Evolutionary conservation across 2,888 invertebrate species (phyloP), one percentile per base, ranked within the genome.

Genomic region (Junonia oenone): DNA sequence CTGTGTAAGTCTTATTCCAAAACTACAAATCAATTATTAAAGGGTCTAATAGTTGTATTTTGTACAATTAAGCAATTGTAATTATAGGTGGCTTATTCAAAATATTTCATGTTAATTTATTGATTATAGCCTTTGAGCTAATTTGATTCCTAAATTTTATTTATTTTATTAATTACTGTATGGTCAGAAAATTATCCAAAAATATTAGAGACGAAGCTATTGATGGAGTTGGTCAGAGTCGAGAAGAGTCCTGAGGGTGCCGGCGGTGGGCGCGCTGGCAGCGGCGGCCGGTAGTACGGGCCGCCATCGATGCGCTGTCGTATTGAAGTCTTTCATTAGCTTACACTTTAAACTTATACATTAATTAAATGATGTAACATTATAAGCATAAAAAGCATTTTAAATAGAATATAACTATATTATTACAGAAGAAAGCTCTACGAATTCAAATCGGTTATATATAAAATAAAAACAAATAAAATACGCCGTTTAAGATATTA

Each of bases 161-260:
- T 35, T 14, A 6, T n/a, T n/a, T n/a, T n/a, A 13, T 35, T 35
- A 6, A 35, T 5, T 17, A 9, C 3, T 17, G 2, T 8, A 3
- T 15, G 9, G 9, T 13, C 11, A 15, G 1, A 38, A 6, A 35
- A 14, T 72, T 91, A 95, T 73, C 95, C 95, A 69, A 96, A 95
- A 72, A 95, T 92, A 74, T 94, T 96, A 60, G 92, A 94, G 63
- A 96, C 94, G 66, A 96, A 88, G 72, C 92, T 95, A 73, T 94
- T 95, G 70, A 96, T 93, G 14, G 96, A 94, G 73, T 91, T 95
- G 68, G 94, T 93, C 68, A 96, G 92, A 37, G 95, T 94, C 15
- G 95, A 93, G 72, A 96, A 92, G 66, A 96, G 92, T 29, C 95
- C 94, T 45, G 87, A 67, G 59, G 91, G 76, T 45, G 92, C 78